These are phyloP conservation scores for Mormoops blainvillei DNA, from an alignment of 2,113 vertebrate genomes.

Conservation along the genomic window DNA sequence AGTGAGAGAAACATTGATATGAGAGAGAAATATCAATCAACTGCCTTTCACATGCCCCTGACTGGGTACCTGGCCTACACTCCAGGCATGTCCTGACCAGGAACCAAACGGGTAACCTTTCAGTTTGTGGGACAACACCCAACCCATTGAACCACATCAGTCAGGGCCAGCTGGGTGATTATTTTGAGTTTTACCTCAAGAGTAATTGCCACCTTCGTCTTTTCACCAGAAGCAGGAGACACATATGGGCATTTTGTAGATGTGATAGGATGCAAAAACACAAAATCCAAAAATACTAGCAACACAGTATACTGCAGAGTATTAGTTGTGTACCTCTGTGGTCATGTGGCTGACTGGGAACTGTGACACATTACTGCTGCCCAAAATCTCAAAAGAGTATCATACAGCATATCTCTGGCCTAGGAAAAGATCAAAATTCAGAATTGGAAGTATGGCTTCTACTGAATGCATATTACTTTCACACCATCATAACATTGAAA, in stretches of 20 bases:
- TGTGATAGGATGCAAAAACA: not conserved
- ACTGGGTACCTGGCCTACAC: too few species aligned
- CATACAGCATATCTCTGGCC: not conserved
- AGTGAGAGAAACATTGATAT: too few species aligned
- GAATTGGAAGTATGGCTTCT: not conserved
- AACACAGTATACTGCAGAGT: not conserved
- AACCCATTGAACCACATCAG: too few species aligned
- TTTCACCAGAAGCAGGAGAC: not conserved
- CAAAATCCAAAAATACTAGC: not conserved
- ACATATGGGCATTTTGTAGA: not conserved
- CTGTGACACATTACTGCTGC: not conserved
- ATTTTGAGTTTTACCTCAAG: too few species aligned
- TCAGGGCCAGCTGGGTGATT: too few species aligned
- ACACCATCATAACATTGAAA: not conserved
- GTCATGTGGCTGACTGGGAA: not conserved
- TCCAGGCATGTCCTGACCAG: too few species aligned
- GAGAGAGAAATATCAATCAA: too few species aligned
- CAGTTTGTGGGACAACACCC: too few species aligned
- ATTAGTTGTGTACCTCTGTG: too few species aligned
- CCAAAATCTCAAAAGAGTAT: not conserved
- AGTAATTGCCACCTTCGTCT: not conserved
- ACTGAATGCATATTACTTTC: not conserved
- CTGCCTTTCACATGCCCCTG: too few species aligned
- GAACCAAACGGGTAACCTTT: too few species aligned
- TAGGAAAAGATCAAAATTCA: not conserved